Percentiles rank a stretch among this genome's conserved stretches.
Conservation (phyloP, 2,797 vertebrate genomes). For the Rhinogobio ventralis region DNA sequence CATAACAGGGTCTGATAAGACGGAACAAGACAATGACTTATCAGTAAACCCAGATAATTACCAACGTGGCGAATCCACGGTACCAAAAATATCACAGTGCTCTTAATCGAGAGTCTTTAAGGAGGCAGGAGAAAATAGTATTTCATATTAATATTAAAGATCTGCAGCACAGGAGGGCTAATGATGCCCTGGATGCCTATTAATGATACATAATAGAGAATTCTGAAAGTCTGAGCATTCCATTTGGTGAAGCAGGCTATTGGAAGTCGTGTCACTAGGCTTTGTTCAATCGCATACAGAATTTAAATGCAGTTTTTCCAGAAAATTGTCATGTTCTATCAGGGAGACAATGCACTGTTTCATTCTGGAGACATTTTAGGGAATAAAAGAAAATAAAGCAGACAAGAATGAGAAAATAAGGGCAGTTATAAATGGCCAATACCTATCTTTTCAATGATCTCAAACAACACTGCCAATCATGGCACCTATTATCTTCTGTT, state of each 20-base stretch:
- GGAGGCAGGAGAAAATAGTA: conserved; percentile 33
- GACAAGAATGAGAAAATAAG: neutral
- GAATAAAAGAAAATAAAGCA: conserved; percentile 15
- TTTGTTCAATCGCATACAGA: conserved; percentile 37
- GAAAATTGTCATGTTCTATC: neutral
- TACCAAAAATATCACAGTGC: conserved; percentile 25
- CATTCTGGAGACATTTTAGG: neutral
- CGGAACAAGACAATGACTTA: conserved; percentile 69
- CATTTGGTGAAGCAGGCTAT: conserved; percentile 30
- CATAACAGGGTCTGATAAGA: conserved; percentile 28
- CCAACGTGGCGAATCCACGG: conserved; percentile 20
- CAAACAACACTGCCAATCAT: neutral
- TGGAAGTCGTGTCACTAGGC: conserved; percentile 24
- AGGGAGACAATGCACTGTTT: conserved; percentile 9
- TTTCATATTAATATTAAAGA: conserved; percentile 60
- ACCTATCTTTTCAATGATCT: neutral
- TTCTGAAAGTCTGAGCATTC: neutral
- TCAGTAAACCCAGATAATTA: conserved; percentile 79
- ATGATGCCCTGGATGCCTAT: conserved; percentile 78
- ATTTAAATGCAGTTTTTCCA: conserved; percentile 23
- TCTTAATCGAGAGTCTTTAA: conserved; percentile 34
- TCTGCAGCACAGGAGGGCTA: conserved; percentile 76
- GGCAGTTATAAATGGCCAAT: neutral
- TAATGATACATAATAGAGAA: conserved; percentile 74
- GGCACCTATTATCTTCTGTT: neutral